Conservation (phyloP, 2,888 invertebrate species). For the Drosophila aldrichi region DNA sequence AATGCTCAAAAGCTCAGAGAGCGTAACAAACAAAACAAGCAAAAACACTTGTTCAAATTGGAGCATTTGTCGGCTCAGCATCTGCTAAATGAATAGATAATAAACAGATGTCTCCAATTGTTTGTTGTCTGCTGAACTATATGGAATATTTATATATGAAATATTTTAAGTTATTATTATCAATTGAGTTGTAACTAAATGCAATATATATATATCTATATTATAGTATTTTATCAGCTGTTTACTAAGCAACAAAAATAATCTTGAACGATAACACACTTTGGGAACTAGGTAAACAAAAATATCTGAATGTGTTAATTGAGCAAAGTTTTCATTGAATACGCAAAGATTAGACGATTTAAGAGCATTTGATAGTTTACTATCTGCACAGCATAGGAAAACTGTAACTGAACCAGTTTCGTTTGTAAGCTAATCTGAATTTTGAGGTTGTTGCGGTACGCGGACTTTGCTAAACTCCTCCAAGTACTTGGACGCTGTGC, state of each 20-base stretch:
- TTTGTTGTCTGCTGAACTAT: neutral
- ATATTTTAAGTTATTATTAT: constrained; percentile 4
- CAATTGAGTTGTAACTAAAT: neutral
- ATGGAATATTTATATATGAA: neutral
- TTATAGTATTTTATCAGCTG: constrained; percentile 61
- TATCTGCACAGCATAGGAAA: neutral
- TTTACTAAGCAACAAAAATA: constrained; percentile 8
- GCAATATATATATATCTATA: constrained; percentile 4
- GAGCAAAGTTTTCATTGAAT: neutral
- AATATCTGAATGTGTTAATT: constrained; percentile 30
- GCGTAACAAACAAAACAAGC: constrained; percentile 59
- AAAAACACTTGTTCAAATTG: constrained; percentile 66
- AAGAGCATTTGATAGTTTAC: neutral
- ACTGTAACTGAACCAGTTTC: constrained; percentile 25
- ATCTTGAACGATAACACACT: constrained; percentile 22
- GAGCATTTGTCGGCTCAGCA: constrained; percentile 26
- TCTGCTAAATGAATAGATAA: constrained; percentile 21
- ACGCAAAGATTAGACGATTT: neutral
- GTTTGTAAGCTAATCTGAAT: constrained; percentile 44
- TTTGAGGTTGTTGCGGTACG: constrained; percentile 46
- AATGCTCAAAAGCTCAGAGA: constrained; percentile 38
- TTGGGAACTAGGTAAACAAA: constrained; percentile 34
- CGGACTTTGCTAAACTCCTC: constrained; percentile 12
- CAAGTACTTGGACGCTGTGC: constrained; percentile 2
- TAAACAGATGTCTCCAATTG: constrained; percentile 5